Evolutionary conservation across 2,113 vertebrate species (phyloP).

Genomic region (Anas platyrhynchos): DNA sequence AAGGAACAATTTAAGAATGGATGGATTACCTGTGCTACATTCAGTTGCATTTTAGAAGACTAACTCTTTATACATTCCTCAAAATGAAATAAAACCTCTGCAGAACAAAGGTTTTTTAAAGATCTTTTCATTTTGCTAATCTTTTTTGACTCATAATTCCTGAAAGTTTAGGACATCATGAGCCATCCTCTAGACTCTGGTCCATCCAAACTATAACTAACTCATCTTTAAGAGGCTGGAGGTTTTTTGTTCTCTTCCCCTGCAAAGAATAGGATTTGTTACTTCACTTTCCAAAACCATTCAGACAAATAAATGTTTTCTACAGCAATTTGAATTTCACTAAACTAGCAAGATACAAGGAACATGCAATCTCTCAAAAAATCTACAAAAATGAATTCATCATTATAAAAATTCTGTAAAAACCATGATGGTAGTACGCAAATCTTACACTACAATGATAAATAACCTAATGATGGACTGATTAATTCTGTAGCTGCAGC

Average conservation of each 20-base stretch:
- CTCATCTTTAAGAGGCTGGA: not conserved
- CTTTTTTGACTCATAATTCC: not conserved
- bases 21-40: not conserved
- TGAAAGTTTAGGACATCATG: not conserved
- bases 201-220: not conserved
- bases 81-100: not conserved
- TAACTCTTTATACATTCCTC: not conserved
- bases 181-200: not conserved
- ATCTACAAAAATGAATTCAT: not conserved
- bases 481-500: not conserved
- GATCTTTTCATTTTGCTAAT: not conserved
- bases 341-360: not conserved
- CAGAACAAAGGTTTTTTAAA: not conserved
- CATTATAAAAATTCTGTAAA: not conserved
- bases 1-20: not conserved
- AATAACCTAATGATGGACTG: not conserved
- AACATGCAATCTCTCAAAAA: not conserved
- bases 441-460: not conserved
- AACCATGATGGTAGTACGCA: not conserved
- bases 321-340: not conserved
- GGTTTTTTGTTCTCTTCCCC: not conserved
- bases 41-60: not conserved
- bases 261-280: not conserved
- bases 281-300: not conserved
- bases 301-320: not conserved